Evolutionary conservation across 2,888 invertebrate genomes (phyloP), one percentile per base, ranked within the genome.

Genomic region (Achlya flavicornis): DNA sequence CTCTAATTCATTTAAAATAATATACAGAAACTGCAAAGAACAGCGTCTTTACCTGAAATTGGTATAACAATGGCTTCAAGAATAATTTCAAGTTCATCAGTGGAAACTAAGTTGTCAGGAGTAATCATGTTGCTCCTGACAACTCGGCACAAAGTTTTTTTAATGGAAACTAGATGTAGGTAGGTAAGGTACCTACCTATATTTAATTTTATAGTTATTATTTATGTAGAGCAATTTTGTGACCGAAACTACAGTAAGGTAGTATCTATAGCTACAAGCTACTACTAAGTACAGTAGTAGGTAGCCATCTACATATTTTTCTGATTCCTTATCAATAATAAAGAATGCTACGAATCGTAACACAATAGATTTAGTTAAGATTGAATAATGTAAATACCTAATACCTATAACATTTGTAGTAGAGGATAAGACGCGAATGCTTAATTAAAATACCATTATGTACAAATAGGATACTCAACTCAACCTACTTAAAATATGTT

Each of bases 271-370:
- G 64, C 64, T 70, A 38, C 41, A 10, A 35, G 35, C 35, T 35
- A 3, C 3, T 35, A n/a, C n/a, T n/a, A n/a, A 35, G 35, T 35
- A 41, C 10, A 70, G 61, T 66, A 67, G 62, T 66, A 35, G 46
- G 11, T 46, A 48, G 53, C 19, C 19, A 53, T 53, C 53, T 19
- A 53, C 53, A 16, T 69, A 64, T 73, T 75, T 75, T 72, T 68
- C 62, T 63, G 19, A 68, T 64, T 63, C 61, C 64, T 78, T 80
- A 83, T 76, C 76, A 69, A 66, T 65, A n/a, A 62, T 65, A 19
- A 65, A 77, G 68, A 73, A 68, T 65, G 67, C 64, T 63, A 72
- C 66, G 74, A 75, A 76, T 77, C 81, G 80, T 80, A 79, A 81
- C 69, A 71, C 67, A 65, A 72, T 70, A 69, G 72, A 74, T 79